phyloP scores from a whole-genome alignment of 2,797 vertebrate genomes.

The Parambassis ranga region DNA sequence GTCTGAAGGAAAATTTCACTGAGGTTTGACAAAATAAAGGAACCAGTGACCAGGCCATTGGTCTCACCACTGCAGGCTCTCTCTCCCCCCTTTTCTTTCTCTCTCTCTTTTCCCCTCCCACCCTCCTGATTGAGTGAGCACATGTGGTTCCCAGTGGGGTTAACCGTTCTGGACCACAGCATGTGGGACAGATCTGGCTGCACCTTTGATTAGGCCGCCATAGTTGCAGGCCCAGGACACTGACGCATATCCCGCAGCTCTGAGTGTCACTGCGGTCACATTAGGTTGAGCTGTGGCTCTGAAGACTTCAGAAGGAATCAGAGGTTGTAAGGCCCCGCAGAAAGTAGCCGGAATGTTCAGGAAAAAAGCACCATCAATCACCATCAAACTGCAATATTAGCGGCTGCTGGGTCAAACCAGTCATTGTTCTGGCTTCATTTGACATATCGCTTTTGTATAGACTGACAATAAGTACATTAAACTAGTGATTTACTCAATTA shows the following conservation, averaged over 20 bases:
- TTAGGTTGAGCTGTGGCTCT: slow-evolving; percentile 39
- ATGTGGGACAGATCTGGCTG: slow-evolving; percentile 62
- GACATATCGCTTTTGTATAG: slow-evolving; percentile 4
- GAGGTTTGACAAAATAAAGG: slow-evolving; percentile 27
- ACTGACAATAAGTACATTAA: slow-evolving; percentile 24
- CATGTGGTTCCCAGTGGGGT: slow-evolving; percentile 53
- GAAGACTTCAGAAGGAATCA: slow-evolving; percentile 28
- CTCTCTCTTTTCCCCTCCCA: no score
- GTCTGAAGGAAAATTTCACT: slow-evolving; percentile 28
- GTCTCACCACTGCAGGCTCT: slow-evolving; percentile 22
- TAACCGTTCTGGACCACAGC: slow-evolving; percentile 57
- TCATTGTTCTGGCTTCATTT: slow-evolving; percentile 20
- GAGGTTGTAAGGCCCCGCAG: slow-evolving; percentile 33
- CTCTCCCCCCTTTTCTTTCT: no score
- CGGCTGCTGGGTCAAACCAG: slow-evolving; percentile 15
- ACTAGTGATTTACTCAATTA: neutral
- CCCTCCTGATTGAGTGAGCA: slow-evolving; percentile 48
- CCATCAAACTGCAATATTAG: slow-evolving; percentile 10
- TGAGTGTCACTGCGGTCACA: slow-evolving; percentile 65
- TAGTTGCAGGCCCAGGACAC: slow-evolving; percentile 44
- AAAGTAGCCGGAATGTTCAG: slow-evolving; percentile 48
- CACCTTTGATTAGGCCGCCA: slow-evolving; percentile 56
- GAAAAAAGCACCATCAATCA: slow-evolving; percentile 32
- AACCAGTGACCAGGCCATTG: slow-evolving; percentile 30
- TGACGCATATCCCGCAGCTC: slow-evolving; percentile 51